Evolutionary conservation across 2,113 vertebrate species (phyloP), one percentile per base, ranked within the genome.

Genomic region (Chaetura pelagica): DNA sequence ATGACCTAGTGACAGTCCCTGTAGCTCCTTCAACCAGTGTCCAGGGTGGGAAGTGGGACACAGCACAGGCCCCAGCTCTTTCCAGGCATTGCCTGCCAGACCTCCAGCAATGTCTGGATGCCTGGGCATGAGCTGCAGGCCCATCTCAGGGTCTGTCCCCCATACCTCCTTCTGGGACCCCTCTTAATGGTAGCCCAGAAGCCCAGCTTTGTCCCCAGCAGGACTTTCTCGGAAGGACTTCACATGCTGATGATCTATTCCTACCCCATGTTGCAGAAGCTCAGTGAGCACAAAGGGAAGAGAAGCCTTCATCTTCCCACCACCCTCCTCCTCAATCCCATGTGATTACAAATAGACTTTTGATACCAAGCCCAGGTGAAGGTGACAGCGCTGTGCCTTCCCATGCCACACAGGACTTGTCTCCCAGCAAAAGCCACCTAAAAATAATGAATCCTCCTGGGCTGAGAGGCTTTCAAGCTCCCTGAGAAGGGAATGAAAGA

Each of bases 401-500:
- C 80, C 13, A 6, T 76, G 81, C 91, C 92, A 90, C 87, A 85
- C 76, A 91, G 95, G 84, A 91, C 79, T 83, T 80, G 89, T 96
- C 93, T 93, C 91, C 89, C 86, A 93, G 94, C 44, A 97, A 96
- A 96, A 96, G 74, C 89, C 95, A 95, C 94, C 80, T 71, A 81
- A 86, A 96, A 96, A 95, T 95, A 97, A 96, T 94, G 94, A 97
- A 96, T 96, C 83, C 94, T 97, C 86, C 57, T 83, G 91, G 84
- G 93, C 92, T 52, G 75, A 95, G 92, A 91, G 55, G 83, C 92
- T 97, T 97, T 97, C 97, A 96, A 96, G 95, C 94, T 93, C 81
- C 96, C 67, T 80, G 86, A 95, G 84, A 93, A 93, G 46, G 89
- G 80, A 96, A 96, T 96, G 93, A 96, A 97, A 96, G 95, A 95